Evolutionary conservation across 2,888 invertebrate genomes (phyloP), one percentile per base, ranked within the genome.

Genomic region (Tholera decimalis): DNA sequence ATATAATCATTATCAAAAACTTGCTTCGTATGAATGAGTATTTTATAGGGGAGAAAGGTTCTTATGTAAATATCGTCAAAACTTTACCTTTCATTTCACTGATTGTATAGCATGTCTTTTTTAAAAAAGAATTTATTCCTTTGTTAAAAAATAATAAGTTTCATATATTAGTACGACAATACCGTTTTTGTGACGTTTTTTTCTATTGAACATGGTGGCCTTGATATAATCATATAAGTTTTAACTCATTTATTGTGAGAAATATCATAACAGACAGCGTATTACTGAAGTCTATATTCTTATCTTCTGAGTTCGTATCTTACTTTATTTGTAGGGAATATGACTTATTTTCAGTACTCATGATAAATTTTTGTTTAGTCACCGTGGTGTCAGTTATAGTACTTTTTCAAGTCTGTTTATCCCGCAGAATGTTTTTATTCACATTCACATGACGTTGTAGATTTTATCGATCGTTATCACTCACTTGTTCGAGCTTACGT

Each of bases 381-480:
- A 69, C 57, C 30, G 37, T 66, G 37, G 43, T 67, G 64, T 66
- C 53, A 24, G 56, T 43, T 68, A 61, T 13, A 56, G 39, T 35
- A 35, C 44, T 55, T 73, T 53, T 57, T 22, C 39, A 65, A 65
- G 64, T 76, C 63, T 77, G 63, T 47, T 28, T 50, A 68, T 22
- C 33, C 28, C 44, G 33, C 61, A 64, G 37, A 58, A 58, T 76
- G 41, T 79, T 71, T 79, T 75, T 70, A 71, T 68, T 81, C 73
- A 67, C 71, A 80, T 84, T 82, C 62, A 71, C 83, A 85, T 90
- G 90, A 90, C 88, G 73, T 73, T 70, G 87, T 83, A 85, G 47
- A 71, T 82, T 79, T 69, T 83, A 85, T 83, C 79, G 87, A 87
- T 86, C 82, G 69, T 85, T 86, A 89, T 89, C 85, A 83, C 79